Base-by-base conservation (phyloP, 1,140 invertebrate species). In the Plutomurus gul region DNA sequence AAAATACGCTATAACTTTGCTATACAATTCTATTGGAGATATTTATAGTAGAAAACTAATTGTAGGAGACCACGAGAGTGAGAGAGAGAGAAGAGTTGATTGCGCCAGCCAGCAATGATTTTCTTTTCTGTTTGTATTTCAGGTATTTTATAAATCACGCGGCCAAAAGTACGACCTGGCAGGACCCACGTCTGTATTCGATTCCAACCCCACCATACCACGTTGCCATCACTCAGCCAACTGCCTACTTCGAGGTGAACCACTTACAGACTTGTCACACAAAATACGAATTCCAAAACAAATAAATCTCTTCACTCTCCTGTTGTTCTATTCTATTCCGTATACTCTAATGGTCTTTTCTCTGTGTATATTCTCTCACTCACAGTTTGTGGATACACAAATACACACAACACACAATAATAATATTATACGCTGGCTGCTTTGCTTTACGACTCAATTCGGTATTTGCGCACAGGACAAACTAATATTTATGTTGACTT, bases 91-190 rank as follows among this genome's bases (percentile, higher is more conserved):
- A 43, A n/a, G 11, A 43, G 18, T 18, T 56, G 25, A 56, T 16
- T 20, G 3, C 11, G 16, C 1, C 10, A 27, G 49, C 22, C 2
- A 22, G 6, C 6, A 4, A 4, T 70, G 60, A 30, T 22, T 70
- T 75, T 10, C 2, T 46, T 25, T 77, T 47, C 60, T 74, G 49
- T 83, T 84, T 74, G 70, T 79, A 77, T 90, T 89, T 37, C 86
- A 93, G 92, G 82, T 93, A 93, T 86, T 93, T 91, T 85, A 90
- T 93, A 84, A 92, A 93, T 88, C 92, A 93, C 86, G 88, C 90
- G 76, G 92, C 88, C 65, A 91, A 91, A 86, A 90, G 89, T 33
- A 92, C 91, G 85, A 90, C 91, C 86, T 91, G 91, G 90, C 90
- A 92, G 27, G 83, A 84, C 75, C 81, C 81, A 13, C 76, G 83